A percentile compares a stretch with the other conserved stretches of the same genome.
Evolutionary conservation across 1,140 invertebrate genomes (phyloP).

Genomic region (Drosophila ohnishii): DNA sequence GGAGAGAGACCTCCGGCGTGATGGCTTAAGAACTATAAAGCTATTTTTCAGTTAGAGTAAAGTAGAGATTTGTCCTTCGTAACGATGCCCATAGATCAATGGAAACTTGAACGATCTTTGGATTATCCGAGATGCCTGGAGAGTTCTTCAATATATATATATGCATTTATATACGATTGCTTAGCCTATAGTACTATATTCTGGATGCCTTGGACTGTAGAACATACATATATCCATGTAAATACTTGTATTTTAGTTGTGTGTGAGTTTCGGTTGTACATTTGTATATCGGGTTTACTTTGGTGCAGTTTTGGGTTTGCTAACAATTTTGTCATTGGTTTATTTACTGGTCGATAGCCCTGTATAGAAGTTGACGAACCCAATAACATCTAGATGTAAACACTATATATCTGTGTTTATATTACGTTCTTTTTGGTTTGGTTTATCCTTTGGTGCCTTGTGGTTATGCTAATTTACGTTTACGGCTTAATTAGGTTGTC

Average conservation of each 20-base stretch:
- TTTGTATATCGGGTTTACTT: slow-evolving; percentile 44
- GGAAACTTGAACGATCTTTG: slow-evolving; percentile 53
- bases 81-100: slow-evolving; percentile 59
- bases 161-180: slow-evolving; percentile 5
- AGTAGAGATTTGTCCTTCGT: slow-evolving; percentile 71
- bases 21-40: slow-evolving; percentile 81
- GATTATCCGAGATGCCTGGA: slow-evolving; percentile 15
- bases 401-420: slow-evolving; percentile 15
- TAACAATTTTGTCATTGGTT: slow-evolving; percentile 49
- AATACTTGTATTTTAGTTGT: slow-evolving; percentile 37
- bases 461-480: slow-evolving; percentile 55
- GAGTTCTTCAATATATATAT: slow-evolving; percentile 9
- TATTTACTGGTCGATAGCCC: slow-evolving; percentile 67
- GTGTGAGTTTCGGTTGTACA: slow-evolving; percentile 24
- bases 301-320: slow-evolving; percentile 64
- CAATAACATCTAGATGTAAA: slow-evolving; percentile 37
- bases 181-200: slow-evolving; percentile 37
- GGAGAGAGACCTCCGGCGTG: slow-evolving; percentile 29
- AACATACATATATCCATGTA: slow-evolving; percentile 35
- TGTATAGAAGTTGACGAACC: slow-evolving; percentile 68
- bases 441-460: slow-evolving; percentile 56
- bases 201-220: slow-evolving; percentile 15
- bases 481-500: slow-evolving; percentile 53
- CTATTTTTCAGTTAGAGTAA: slow-evolving; percentile 78
- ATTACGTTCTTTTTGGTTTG: slow-evolving; percentile 10